phyloP scores from a whole-genome alignment of 1,140 invertebrate species.

The Epicauta chinensis region DNA sequence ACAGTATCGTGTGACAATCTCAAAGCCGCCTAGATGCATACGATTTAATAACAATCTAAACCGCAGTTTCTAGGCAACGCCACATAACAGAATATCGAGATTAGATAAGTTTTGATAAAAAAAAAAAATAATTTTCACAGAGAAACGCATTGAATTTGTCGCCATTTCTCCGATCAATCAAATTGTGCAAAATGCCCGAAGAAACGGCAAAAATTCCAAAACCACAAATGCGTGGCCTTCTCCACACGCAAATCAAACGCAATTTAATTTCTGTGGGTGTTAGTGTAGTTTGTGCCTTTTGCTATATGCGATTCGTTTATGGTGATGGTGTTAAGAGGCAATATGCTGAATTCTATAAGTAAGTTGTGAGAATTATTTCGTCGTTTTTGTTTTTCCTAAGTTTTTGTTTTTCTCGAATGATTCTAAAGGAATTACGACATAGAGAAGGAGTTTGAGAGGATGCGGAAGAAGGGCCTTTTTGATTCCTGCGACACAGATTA shows the following conservation, averaged over 20 bases:
- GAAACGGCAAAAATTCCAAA: constrained; percentile 5
- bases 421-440: constrained; percentile 20
- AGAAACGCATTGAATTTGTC: no score
- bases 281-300: background rate
- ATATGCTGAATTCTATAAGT: constrained; percentile 15
- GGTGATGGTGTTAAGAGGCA: constrained; percentile 3
- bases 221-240: constrained; percentile 8
- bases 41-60: no score
- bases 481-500: constrained; percentile 9
- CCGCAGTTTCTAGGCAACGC: no score
- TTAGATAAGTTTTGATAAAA: no score
- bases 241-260: constrained; percentile 4
- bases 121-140: no score
- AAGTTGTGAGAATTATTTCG: constrained; percentile 1
- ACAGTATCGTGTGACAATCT: no score
- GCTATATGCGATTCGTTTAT: constrained; percentile 7
- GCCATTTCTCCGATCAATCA: no score
- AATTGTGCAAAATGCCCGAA: constrained; percentile 6
- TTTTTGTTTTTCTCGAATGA: background rate
- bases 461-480: constrained; percentile 16
- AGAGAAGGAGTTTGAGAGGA: constrained; percentile 15
- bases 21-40: no score
- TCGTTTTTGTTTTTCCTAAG: no score
- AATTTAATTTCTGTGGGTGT: constrained; percentile 8
- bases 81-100: no score